Conservation (phyloP, 2,888 invertebrate genomes). For the Cenopis cana region DNA sequence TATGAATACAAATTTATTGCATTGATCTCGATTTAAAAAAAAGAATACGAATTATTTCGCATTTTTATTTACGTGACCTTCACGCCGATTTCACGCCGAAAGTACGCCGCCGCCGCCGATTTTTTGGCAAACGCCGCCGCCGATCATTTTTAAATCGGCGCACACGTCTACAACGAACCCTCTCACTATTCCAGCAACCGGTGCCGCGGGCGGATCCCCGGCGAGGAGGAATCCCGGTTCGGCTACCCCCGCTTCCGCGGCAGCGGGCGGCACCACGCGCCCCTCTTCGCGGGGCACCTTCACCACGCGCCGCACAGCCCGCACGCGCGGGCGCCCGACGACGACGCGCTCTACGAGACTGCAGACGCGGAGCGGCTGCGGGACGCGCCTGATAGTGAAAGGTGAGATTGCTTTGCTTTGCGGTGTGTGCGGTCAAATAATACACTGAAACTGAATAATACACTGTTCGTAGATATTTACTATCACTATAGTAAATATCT, state of each 20-base stretch:
- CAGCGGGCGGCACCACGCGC: constrained; percentile 68
- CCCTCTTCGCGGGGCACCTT: constrained; percentile 67
- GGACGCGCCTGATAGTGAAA: constrained; percentile 95
- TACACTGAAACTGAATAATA: too few species aligned
- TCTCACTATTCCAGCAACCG: constrained; percentile 81
- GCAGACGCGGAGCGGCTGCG: constrained; percentile 89
- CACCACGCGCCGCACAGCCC: constrained; percentile 69
- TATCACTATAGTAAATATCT: too few species aligned
- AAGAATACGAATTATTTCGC: too few species aligned
- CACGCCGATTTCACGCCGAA: too few species aligned
- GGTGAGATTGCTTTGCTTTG: constrained; percentile 84
- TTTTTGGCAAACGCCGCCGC: too few species aligned
- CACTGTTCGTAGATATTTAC: too few species aligned
- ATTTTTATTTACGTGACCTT: too few species aligned
- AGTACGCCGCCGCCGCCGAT: too few species aligned
- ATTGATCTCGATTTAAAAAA: too few species aligned
- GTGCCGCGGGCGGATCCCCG: constrained; percentile 72
- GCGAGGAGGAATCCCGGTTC: constrained; percentile 90
- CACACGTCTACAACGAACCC: too few species aligned
- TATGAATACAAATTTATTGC: too few species aligned
- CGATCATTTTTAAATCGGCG: too few species aligned
- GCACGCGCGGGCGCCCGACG: constrained; percentile 86
- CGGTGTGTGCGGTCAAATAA: constrained; percentile 4
- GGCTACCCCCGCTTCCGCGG: constrained; percentile 88
- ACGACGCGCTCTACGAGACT: constrained; percentile 95